Base-by-base conservation (phyloP, 2,113 vertebrate genomes). In the Rafetus swinhoei region DNA sequence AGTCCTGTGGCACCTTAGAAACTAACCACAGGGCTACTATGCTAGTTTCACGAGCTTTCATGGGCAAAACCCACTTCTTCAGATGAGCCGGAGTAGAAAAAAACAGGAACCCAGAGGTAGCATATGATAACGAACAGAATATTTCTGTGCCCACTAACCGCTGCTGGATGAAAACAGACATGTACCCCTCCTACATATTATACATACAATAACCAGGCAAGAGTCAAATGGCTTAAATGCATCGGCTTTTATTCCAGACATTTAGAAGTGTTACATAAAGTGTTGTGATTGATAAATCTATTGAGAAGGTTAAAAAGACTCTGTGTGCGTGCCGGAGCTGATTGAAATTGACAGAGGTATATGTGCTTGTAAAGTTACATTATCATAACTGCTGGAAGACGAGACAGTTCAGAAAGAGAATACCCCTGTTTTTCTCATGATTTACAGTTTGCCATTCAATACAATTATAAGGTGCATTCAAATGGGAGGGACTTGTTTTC, bases 201-300 rank as follows among this genome's bases (percentile, higher is more conserved):
- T 53, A 1, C 1, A 1, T 0, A 2, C 12, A 0, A 2, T 24
- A 32, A 29, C 21, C 13, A 6, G 13, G 19, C 56, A 76, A 11
- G 5, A 76, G 18, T 53, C 69, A 7, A 74, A 27, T 52, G 85
- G 87, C 92, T 96, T 45, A 79, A 95, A 79, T 80, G 87, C 93
- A 89, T 87, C 62, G 32, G 56, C 19, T 82, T 94, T 98, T 98
- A 98, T 98, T 98, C 92, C 88, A 84, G 86, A 82, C 94, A 69
- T 11, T 84, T 53, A 93, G 87, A 55, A 94, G 95, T 50, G 95
- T 95, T 91, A 97, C 96, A 93, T 55, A 84, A 62, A 89, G 93
- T 62, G 97, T 25, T 7, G 54, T 72, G 59, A 94, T 3, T 74
- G 60, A 88, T 53, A 94, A 45, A 82, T 54, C 92, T n/a, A 90